phyloP scores from a whole-genome alignment of 37 sponge, comb jelly and placozoan genomes.

The Petrosia ficiformis region DNA sequence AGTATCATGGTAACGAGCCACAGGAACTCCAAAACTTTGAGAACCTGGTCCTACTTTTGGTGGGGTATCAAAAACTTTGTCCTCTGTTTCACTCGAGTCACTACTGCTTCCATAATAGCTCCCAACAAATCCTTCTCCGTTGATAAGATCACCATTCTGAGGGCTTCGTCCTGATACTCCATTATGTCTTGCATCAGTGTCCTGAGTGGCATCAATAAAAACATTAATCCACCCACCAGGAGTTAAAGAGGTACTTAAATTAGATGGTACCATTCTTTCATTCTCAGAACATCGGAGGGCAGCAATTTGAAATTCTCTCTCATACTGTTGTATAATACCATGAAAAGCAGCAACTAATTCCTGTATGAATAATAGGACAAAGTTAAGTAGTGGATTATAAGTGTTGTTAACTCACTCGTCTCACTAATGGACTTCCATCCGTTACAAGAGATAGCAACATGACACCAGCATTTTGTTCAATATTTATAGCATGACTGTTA shows the following conservation, averaged over 20 bases:
- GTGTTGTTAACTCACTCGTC: slow-evolving; percentile 55
- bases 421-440: slow-evolving; percentile 83
- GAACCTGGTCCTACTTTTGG: slow-evolving; percentile 27
- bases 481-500: slow-evolving; percentile 63
- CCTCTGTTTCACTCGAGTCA: neutral
- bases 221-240: slow-evolving; percentile 76
- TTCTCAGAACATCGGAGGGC: slow-evolving; percentile 45
- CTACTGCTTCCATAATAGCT: slow-evolving; percentile 4
- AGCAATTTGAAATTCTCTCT: slow-evolving; percentile 80
- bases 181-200: neutral
- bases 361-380: slow-evolving; percentile 23
- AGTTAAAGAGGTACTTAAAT: slow-evolving; percentile 62
- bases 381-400: neutral
- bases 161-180: neutral
- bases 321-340: slow-evolving; percentile 69
- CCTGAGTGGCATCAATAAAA: slow-evolving; percentile 18
- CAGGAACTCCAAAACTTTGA: slow-evolving; percentile 1
- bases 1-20: slow-evolving; percentile 3
- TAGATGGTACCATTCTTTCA: slow-evolving; percentile 6
- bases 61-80: slow-evolving; percentile 18
- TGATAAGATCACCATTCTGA: neutral
- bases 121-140: neutral
- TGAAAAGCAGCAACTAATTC: slow-evolving; percentile 85
- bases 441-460: slow-evolving; percentile 52
- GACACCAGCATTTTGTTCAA: slow-evolving; percentile 69